Evolutionary conservation across 2,797 vertebrate species (phyloP).

Genomic region (Odontamblyopus lacepedii): DNA sequence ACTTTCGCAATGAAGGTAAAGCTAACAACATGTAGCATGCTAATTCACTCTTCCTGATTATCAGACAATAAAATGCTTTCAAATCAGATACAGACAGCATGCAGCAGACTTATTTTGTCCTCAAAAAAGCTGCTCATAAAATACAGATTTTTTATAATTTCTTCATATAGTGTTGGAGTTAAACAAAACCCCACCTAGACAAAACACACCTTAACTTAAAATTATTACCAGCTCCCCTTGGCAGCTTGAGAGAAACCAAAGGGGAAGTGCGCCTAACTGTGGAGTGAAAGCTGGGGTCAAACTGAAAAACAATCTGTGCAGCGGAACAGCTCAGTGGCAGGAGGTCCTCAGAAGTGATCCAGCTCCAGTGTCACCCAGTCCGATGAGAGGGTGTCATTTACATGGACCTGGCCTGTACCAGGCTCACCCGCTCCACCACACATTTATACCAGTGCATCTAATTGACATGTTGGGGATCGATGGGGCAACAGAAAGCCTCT

Average conservation of each 20-base stretch:
- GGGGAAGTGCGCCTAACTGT: constrained; percentile 26
- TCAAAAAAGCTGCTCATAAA: too few relatives aligned
- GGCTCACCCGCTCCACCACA: constrained; percentile 61
- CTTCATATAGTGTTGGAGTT: too few relatives aligned
- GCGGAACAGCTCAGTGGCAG: constrained; percentile 65
- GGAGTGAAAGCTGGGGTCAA: constrained; percentile 52
- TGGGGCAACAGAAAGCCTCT: constrained; percentile 71
- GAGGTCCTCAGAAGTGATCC: constrained; percentile 46
- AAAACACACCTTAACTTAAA: background rate
- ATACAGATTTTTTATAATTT: too few relatives aligned
- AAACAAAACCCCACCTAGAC: too few relatives aligned
- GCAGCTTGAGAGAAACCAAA: constrained; percentile 42
- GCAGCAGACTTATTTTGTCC: too few relatives aligned
- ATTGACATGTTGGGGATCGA: constrained; percentile 77
- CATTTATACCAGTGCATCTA: constrained; percentile 78
- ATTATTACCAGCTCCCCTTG: constrained; percentile 15
- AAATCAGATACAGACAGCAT: too few relatives aligned
- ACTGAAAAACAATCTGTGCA: constrained; percentile 70
- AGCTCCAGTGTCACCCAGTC: constrained; percentile 60
- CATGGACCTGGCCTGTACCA: constrained; percentile 51
- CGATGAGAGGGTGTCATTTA: constrained; percentile 64
- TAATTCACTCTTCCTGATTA: too few relatives aligned
- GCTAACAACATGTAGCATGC: too few relatives aligned
- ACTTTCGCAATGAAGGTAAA: too few relatives aligned
- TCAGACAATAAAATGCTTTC: too few relatives aligned